These are phyloP conservation scores for Balaeniceps rex DNA, from an alignment of 2,113 vertebrate genomes.

Conservation along the genomic window DNA sequence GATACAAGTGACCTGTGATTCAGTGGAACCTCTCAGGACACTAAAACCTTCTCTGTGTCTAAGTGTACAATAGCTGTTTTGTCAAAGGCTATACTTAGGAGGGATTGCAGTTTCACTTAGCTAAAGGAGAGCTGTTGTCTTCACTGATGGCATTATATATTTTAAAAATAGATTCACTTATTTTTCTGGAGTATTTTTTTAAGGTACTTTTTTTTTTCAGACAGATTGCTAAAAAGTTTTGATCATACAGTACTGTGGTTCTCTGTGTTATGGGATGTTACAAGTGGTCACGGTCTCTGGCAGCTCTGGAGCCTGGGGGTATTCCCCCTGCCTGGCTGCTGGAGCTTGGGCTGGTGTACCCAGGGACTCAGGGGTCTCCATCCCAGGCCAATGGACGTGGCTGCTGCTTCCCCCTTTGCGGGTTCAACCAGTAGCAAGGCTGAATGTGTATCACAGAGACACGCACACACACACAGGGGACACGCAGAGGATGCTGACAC, in stretches of 20 bases:
- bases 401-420: neutral
- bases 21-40: neutral
- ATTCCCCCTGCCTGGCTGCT: neutral
- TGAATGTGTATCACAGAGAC: neutral
- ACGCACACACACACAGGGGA: neutral
- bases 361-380: fast-evolving
- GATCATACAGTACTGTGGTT: neutral
- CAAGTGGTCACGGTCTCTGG: fast-evolving
- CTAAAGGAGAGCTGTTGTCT: neutral
- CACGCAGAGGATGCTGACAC: neutral
- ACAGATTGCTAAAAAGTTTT: neutral
- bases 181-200: neutral
- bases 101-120: neutral
- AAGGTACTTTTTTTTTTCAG: neutral
- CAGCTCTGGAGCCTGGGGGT: fast-evolving
- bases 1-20: neutral
- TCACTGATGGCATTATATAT: neutral
- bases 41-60: neutral
- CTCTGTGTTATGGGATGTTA: neutral
- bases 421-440: neutral
- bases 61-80: neutral
- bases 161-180: neutral
- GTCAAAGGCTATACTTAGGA: neutral
- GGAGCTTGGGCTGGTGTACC: neutral
- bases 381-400: neutral